Percentiles rank a stretch among this genome's conserved stretches.
Evolutionary conservation across 53 echinoderm and acorn worm species (phyloP).

Genomic region (Paracentrotus lividus): DNA sequence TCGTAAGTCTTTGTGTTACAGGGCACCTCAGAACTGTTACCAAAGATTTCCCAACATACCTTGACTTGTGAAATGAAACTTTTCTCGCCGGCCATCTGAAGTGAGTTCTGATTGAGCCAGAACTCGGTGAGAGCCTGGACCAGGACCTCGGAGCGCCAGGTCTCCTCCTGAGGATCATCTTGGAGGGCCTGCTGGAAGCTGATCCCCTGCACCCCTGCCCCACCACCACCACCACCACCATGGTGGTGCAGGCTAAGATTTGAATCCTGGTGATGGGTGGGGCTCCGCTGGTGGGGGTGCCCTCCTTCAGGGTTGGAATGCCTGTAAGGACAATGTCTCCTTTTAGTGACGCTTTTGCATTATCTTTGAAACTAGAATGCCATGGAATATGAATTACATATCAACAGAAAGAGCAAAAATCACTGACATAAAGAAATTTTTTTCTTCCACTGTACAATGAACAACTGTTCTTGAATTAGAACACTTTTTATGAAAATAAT

Average conservation of each 20-base stretch:
- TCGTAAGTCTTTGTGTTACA: not conserved
- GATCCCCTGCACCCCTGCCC: not conserved
- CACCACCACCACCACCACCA: not conserved
- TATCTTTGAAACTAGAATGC: no score
- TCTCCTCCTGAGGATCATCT: constrained; percentile 77
- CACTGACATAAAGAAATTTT: no score
- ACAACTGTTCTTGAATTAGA: no score
- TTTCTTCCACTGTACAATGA: no score
- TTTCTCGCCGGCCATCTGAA: constrained; percentile 67
- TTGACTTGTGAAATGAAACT: constrained; percentile 84
- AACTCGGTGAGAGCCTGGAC: constrained; percentile 90
- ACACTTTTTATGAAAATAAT: no score
- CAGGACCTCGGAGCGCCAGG: constrained; percentile 91
- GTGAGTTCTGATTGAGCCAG: constrained; percentile 94
- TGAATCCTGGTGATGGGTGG: constrained; percentile 45
- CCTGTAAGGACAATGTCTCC: not conserved
- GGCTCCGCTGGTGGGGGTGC: constrained; percentile 38
- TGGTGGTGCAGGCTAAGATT: constrained; percentile 39
- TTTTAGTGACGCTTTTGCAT: no score
- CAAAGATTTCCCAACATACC: constrained; percentile 70
- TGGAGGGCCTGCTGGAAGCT: constrained; percentile 64
- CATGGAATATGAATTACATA: no score
- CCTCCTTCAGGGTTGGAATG: constrained; percentile 25
- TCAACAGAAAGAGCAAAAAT: no score
- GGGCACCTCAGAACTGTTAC: not conserved